These are phyloP conservation scores for Chrysina gloriosa DNA, from an alignment of 2,888 invertebrate species.

Conservation along the genomic window DNA sequence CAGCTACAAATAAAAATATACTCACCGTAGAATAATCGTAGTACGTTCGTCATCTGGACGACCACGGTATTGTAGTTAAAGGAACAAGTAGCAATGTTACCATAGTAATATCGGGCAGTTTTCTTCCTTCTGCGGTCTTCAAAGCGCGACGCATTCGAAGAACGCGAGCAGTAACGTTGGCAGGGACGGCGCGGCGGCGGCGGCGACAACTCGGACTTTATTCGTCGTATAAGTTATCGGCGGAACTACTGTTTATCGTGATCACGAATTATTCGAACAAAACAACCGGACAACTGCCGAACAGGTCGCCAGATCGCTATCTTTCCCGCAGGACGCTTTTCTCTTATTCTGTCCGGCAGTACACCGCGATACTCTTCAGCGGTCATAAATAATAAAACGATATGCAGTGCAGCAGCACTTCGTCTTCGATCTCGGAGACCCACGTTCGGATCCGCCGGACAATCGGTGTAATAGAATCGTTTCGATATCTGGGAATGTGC, in stretches of 20 bases:
- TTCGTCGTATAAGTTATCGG: conserved; percentile 53
- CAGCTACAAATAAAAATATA: too few relatives aligned
- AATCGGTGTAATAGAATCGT: too few relatives aligned
- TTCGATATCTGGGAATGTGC: too few relatives aligned
- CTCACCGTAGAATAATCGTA: too few relatives aligned
- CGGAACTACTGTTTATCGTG: conserved; percentile 55
- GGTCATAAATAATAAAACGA: conserved; percentile 43
- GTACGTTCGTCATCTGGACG: too few relatives aligned
- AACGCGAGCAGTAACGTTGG: conserved; percentile 31
- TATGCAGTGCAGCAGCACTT: conserved; percentile 43
- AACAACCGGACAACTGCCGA: conserved; percentile 54
- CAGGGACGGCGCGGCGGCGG: conserved; percentile 12
- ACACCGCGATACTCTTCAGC: background rate
- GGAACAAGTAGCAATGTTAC: too few relatives aligned
- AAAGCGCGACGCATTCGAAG: too few relatives aligned
- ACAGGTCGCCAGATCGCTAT: conserved; percentile 54
- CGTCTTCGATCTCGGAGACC: too few relatives aligned
- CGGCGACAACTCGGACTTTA: conserved; percentile 47
- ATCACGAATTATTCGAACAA: conserved; percentile 56
- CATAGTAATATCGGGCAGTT: too few relatives aligned
- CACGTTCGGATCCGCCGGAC: too few relatives aligned
- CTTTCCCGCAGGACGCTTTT: conserved; percentile 24
- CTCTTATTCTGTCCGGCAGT: background rate
- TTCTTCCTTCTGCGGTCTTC: too few relatives aligned
- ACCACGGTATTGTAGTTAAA: too few relatives aligned